These are phyloP conservation scores for Cottoperca gobio DNA, from an alignment of 2,797 vertebrate species.

Conservation along the genomic window DNA sequence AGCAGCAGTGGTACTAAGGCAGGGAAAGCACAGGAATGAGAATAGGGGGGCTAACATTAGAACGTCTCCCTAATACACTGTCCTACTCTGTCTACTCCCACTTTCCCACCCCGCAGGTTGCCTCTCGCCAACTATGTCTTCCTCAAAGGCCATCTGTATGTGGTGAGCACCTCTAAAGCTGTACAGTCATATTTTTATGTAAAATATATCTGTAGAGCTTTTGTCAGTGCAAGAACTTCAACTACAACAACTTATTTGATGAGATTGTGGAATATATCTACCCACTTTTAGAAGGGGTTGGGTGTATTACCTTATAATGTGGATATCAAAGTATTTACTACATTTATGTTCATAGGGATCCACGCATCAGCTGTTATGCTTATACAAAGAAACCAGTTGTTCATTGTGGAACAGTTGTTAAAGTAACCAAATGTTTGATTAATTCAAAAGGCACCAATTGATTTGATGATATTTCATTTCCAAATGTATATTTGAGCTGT, in stretches of 20 bases:
- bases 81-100: conserved; percentile 57
- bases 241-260: neutral
- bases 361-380: neutral
- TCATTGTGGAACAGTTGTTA: neutral
- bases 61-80: conserved; percentile 76
- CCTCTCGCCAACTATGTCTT: conserved; percentile 48
- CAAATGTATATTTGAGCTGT: neutral
- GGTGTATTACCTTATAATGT: neutral
- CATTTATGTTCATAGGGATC: neutral
- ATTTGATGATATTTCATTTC: neutral
- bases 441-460: neutral
- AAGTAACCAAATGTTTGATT: neutral
- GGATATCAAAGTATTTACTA: neutral
- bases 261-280: neutral
- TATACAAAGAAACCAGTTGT: neutral
- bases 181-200: neutral
- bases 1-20: conserved; percentile 54
- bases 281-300: neutral
- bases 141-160: conserved; percentile 32
- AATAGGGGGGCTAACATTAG: conserved; percentile 78
- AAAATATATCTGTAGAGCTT: neutral
- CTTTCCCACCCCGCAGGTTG: conserved; percentile 53
- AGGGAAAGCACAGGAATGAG: conserved; percentile 77
- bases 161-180: conserved; percentile 16
- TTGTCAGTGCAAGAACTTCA: neutral